These are phyloP conservation scores for Xestoiulus laeticollis DNA, from an alignment of 2,888 invertebrate genomes.

Conservation along the genomic window DNA sequence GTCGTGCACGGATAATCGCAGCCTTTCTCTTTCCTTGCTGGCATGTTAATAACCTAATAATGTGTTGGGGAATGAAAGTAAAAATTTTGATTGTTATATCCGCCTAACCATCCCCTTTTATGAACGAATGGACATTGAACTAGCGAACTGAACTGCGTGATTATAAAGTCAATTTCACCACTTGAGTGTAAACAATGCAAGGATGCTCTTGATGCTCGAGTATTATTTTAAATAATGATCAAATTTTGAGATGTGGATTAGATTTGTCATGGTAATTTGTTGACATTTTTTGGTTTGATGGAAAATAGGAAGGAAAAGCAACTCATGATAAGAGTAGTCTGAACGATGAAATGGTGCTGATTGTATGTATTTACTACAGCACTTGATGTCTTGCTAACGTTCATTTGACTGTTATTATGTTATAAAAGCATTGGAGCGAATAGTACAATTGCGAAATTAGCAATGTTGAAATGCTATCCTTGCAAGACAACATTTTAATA, in stretches of 20 bases:
- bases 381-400: too few relatives aligned
- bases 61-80: background rate
- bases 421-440: too few relatives aligned
- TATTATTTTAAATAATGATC: background rate
- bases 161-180: background rate
- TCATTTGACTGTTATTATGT: too few relatives aligned
- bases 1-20: background rate
- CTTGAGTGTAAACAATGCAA: background rate
- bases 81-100: conserved; percentile 18
- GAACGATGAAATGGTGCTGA: background rate
- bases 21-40: conserved; percentile 23
- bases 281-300: background rate
- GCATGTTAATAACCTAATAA: background rate
- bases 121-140: conserved; percentile 9
- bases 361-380: too few relatives aligned
- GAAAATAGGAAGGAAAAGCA: background rate
- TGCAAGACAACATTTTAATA: too few relatives aligned
- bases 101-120: background rate
- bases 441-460: too few relatives aligned
- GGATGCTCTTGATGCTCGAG: background rate
- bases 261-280: background rate
- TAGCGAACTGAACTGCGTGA: background rate
- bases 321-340: background rate
- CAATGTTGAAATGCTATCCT: too few relatives aligned
- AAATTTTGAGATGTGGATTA: background rate